These are phyloP conservation scores for Actinernus sp. DNA, from an alignment of 92 coral and sea anemone genomes.

Conservation along the genomic window DNA sequence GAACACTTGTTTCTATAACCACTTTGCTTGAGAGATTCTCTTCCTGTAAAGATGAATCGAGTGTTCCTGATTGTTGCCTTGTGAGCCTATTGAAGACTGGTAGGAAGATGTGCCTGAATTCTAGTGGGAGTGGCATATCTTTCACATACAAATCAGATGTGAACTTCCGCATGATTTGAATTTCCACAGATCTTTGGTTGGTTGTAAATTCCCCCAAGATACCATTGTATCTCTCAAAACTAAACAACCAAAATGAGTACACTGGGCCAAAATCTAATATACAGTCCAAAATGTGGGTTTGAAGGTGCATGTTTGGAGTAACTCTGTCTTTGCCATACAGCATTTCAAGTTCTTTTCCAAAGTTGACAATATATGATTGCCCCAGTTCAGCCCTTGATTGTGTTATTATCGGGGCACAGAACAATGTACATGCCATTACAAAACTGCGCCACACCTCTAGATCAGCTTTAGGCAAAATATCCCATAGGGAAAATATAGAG, in stretches of 20 bases:
- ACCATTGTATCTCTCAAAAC: constrained; percentile 73
- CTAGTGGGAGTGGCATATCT: background rate
- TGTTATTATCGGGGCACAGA: constrained; percentile 56
- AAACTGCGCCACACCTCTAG: constrained; percentile 67
- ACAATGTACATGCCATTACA: constrained; percentile 61
- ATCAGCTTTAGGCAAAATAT: constrained; percentile 37
- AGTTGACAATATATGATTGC: constrained; percentile 37
- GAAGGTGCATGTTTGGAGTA: constrained; percentile 82
- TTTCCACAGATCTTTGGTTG: constrained; percentile 4
- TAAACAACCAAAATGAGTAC: constrained; percentile 74
- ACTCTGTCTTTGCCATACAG: constrained; percentile 60
- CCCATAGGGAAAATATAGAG: constrained; percentile 48
- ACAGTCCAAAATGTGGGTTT: constrained; percentile 64
- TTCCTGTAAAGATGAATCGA: background rate
- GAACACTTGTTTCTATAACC: background rate
- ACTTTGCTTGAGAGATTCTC: background rate
- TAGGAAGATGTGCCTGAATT: background rate
- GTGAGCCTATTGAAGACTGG: background rate
- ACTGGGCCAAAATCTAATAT: constrained; percentile 75
- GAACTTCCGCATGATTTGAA: background rate
- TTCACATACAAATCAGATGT: background rate
- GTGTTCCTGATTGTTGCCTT: background rate
- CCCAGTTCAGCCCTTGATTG: constrained; percentile 45
- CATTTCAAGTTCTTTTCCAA: constrained; percentile 40
- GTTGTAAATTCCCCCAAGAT: constrained; percentile 40